Percentiles rank a stretch among this genome's conserved stretches.
Conservation (phyloP, 2,113 vertebrate species). For the Athene cunicularia region DNA sequence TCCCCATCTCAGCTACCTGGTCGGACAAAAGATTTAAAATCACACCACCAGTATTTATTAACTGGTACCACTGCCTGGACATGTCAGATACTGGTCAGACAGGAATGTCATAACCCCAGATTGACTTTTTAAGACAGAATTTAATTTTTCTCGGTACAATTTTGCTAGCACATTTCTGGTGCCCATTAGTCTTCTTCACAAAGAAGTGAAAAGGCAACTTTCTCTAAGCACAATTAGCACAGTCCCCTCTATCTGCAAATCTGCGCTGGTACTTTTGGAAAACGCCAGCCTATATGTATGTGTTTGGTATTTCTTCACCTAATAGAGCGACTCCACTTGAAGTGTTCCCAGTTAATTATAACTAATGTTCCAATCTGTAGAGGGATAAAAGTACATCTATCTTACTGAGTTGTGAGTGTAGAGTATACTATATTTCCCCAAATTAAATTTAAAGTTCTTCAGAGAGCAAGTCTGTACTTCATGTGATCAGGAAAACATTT, state of each 20-base stretch:
- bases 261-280: neutral
- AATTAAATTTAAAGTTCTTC: neutral
- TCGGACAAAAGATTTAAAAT: neutral
- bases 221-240: neutral
- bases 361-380: neutral
- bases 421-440: neutral
- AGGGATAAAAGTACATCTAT: neutral
- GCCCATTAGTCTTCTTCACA: neutral
- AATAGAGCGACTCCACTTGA: neutral
- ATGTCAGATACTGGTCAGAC: neutral
- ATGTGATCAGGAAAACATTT: conserved; percentile 14
- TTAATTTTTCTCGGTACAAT: neutral
- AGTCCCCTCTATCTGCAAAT: neutral
- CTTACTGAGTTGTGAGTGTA: neutral
- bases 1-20: neutral
- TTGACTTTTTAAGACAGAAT: neutral
- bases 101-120: neutral
- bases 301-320: neutral
- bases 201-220: neutral
- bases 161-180: neutral
- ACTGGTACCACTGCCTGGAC: neutral
- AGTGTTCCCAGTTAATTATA: neutral
- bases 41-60: neutral
- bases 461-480: neutral
- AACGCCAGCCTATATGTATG: neutral